These are phyloP conservation scores for Leucoraja erinaceus DNA, from an alignment of 2,113 vertebrate species.

Conservation along the genomic window DNA sequence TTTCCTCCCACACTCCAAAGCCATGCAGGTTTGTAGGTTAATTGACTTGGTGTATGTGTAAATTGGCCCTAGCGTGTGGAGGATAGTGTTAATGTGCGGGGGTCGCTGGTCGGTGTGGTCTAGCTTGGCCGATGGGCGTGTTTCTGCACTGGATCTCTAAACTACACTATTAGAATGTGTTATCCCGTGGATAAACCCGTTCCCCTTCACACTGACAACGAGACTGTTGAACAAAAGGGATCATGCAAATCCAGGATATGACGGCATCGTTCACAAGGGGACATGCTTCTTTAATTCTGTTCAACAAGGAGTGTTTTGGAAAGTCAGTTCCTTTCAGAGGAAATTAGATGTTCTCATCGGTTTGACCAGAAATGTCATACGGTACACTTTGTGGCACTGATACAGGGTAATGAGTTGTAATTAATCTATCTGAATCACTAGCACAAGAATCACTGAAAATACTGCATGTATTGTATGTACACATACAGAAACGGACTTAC, in stretches of 20 bases:
- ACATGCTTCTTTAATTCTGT: background rate
- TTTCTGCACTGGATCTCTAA: too few species aligned
- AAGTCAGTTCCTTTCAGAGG: slow-evolving; percentile 51
- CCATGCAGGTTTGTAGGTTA: too few species aligned
- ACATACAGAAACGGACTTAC: slow-evolving; percentile 25
- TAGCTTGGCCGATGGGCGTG: too few species aligned
- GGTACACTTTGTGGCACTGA: background rate
- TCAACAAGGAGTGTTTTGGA: background rate
- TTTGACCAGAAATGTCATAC: slow-evolving; percentile 51
- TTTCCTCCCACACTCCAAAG: too few species aligned
- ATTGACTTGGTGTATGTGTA: too few species aligned
- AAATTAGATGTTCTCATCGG: slow-evolving; percentile 64
- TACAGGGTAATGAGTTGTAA: background rate
- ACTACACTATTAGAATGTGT: background rate
- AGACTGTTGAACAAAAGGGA: background rate
- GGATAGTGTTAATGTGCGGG: too few species aligned
- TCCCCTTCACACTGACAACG: slow-evolving; percentile 3
- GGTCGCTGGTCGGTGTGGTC: too few species aligned
- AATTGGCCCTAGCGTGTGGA: too few species aligned
- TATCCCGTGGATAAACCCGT: background rate
- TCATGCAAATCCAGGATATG: background rate
- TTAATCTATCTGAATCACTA: background rate
- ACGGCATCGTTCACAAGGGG: background rate
- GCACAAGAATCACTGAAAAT: background rate
- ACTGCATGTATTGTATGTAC: too few species aligned